phyloP scores from a whole-genome alignment of 2,888 invertebrate genomes.

The Eustalomyia histrio region DNA sequence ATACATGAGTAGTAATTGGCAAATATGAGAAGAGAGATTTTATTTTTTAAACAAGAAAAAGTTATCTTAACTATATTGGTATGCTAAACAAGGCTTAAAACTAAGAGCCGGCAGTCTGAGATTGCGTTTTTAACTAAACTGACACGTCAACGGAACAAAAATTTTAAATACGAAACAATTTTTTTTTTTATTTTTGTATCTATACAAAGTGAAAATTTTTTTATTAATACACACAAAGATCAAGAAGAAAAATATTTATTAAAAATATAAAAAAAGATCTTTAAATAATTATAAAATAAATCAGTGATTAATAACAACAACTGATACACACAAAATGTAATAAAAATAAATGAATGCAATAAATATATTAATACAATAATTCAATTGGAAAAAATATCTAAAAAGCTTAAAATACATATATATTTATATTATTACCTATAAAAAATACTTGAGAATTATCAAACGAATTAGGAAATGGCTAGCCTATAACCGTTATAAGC shows the following conservation, averaged over 20 bases:
- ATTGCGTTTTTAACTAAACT: slow-evolving; percentile 75
- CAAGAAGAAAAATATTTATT: background rate
- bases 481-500: background rate
- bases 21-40: background rate
- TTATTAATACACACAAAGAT: slow-evolving; percentile 20
- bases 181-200: slow-evolving; percentile 13
- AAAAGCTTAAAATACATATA: too few species aligned
- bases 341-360: background rate
- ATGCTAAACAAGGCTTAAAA: slow-evolving; percentile 65
- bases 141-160: slow-evolving; percentile 76
- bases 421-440: too few species aligned
- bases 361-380: slow-evolving; percentile 5
- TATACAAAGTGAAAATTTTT: slow-evolving; percentile 51
- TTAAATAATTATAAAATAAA: background rate
- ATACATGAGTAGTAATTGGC: background rate
- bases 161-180: slow-evolving; percentile 27
- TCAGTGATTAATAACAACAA: slow-evolving; percentile 4
- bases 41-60: background rate
- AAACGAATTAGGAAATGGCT: background rate
- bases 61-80: slow-evolving; percentile 35
- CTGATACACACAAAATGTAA: background rate
- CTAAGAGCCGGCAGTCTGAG: slow-evolving; percentile 72
- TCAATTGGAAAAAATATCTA: background rate
- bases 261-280: slow-evolving; percentile 9
- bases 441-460: slow-evolving; percentile 16